Evolutionary conservation across 2,888 invertebrate genomes (phyloP).

Genomic region (Eilema depressum): DNA sequence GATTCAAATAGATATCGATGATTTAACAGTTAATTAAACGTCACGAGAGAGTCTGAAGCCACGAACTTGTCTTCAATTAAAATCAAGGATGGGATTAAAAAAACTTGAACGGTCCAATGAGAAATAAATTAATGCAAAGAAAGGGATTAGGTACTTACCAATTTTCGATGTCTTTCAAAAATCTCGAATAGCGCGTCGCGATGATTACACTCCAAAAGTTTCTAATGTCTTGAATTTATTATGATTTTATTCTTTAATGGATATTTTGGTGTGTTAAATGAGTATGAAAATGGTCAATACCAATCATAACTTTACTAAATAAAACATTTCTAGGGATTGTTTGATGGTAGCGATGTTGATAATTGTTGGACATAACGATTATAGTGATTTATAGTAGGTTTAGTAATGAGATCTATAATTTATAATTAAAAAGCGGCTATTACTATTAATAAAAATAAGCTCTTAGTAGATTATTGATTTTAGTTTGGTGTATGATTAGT

Average conservation of each 20-base stretch:
- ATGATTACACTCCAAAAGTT: conserved; percentile 64
- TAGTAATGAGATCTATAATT: no score
- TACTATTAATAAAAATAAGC: no score
- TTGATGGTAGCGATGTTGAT: no score
- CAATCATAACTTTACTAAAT: not conserved
- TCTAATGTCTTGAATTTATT: conserved; percentile 63
- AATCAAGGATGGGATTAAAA: conserved; percentile 53
- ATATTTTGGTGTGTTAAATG: conserved; percentile 10
- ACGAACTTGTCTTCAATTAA: conserved; percentile 55
- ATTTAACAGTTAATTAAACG: conserved; percentile 29
- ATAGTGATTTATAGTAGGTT: no score
- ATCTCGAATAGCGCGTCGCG: conserved; percentile 56
- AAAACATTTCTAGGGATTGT: no score
- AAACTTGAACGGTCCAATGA: conserved; percentile 56
- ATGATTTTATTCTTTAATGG: conserved; percentile 52
- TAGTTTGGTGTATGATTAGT: no score
- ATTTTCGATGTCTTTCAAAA: conserved; percentile 65
- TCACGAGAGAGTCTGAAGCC: conserved; percentile 22
- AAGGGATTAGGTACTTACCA: conserved; percentile 66
- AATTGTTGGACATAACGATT: no score
- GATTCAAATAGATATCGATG: conserved; percentile 17
- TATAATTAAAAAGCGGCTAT: no score
- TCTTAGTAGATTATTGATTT: no score
- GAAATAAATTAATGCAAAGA: conserved; percentile 64
- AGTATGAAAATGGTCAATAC: not conserved